Conservation (phyloP, 2,888 invertebrate species). For the Abscondita cerata region DNA sequence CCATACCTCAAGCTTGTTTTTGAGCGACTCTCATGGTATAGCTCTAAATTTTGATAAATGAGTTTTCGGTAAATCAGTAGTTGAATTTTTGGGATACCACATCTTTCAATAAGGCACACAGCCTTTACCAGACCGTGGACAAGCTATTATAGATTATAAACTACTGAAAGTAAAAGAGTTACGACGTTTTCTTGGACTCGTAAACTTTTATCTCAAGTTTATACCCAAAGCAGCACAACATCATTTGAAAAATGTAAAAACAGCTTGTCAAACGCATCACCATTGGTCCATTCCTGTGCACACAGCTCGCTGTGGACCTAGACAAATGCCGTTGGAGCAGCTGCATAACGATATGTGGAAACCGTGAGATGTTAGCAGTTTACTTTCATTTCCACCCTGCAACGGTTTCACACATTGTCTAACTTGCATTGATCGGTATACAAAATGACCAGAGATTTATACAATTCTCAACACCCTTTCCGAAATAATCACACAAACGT, state of each 20-base stretch:
- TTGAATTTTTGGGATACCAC: background rate
- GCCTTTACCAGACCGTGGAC: background rate
- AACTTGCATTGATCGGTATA: no score
- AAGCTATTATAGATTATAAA: background rate
- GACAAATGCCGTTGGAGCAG: background rate
- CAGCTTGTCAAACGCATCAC: background rate
- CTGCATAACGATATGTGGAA: background rate
- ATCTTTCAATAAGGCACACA: background rate
- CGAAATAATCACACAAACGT: no score
- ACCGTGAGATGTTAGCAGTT: constrained; percentile 26
- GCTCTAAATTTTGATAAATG: background rate
- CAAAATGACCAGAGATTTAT: no score
- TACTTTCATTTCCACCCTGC: no score
- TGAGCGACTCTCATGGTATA: background rate
- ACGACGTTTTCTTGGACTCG: no score
- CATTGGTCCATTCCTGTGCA: background rate
- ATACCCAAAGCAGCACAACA: background rate
- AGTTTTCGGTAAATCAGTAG: background rate
- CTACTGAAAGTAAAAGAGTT: no score
- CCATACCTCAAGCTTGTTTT: background rate
- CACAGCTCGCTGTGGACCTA: background rate
- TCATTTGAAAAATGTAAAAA: background rate
- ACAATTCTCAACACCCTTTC: no score
- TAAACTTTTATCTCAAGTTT: no score
- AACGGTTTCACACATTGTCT: no score